Percentiles rank a stretch among this genome's conserved stretches.
phyloP scores from a whole-genome alignment of 2,888 invertebrate genomes.

The Campopleginae sp. region DNA sequence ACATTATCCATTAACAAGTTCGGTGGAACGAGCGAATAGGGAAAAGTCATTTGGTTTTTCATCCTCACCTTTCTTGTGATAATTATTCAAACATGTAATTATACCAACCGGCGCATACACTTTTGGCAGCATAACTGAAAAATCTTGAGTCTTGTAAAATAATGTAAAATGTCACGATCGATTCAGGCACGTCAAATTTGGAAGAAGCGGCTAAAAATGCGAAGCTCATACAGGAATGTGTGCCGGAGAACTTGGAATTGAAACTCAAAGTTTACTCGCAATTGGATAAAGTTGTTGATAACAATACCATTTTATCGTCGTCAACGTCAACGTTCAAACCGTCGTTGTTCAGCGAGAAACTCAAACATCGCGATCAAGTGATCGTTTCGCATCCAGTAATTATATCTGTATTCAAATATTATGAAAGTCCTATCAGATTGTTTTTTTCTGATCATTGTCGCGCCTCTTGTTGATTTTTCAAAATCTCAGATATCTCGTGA shows the following conservation, averaged over 20 bases:
- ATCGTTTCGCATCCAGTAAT: constrained; percentile 95
- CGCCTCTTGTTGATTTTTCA: constrained; percentile 8
- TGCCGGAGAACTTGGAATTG: constrained; percentile 94
- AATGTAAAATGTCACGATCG: background rate
- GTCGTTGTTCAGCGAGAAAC: constrained; percentile 92
- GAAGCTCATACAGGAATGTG: constrained; percentile 95
- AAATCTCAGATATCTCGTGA: constrained; percentile 12
- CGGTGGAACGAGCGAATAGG: background rate
- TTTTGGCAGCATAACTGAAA: no score
- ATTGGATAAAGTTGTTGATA: constrained; percentile 91
- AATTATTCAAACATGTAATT: background rate
- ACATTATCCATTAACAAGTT: background rate
- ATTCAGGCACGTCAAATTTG: constrained; percentile 88
- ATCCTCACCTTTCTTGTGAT: background rate
- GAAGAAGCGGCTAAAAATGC: constrained; percentile 91
- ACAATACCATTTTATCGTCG: constrained; percentile 93
- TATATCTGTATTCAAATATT: constrained; percentile 39
- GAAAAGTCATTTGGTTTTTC: background rate
- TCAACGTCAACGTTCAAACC: constrained; percentile 97
- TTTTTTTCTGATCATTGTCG: background rate
- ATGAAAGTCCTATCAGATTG: background rate
- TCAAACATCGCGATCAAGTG: constrained; percentile 90
- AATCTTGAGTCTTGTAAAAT: background rate
- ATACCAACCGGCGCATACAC: no score
- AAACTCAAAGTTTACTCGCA: constrained; percentile 92